A percentile compares a stretch with the other conserved stretches of the same genome.
Conservation (phyloP, 2,888 invertebrate genomes). For the Drosophila falleni region DNA sequence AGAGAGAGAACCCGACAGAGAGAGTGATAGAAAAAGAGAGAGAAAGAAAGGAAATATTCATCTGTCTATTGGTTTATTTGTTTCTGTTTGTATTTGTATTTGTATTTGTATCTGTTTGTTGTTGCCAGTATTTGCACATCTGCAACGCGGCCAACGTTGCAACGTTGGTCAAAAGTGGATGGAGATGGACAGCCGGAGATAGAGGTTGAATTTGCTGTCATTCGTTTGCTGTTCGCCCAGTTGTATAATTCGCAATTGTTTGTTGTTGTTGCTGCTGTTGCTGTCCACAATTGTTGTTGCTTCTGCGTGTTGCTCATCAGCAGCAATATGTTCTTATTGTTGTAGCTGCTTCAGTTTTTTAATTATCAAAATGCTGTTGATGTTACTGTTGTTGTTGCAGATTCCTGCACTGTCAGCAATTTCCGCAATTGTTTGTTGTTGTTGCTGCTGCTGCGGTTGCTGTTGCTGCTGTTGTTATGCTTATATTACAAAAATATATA, state of each 20-base stretch:
- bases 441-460: conserved; percentile 39
- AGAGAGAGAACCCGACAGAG: too few species aligned
- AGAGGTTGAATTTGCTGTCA: conserved; percentile 17
- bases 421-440: conserved; percentile 51
- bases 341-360: conserved; percentile 52
- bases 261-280: conserved; percentile 60
- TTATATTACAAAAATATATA: conserved; percentile 38
- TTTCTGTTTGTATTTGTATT: conserved; percentile 17
- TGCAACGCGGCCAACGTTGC: conserved; percentile 53
- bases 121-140: conserved; percentile 68
- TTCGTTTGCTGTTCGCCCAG: conserved; percentile 71
- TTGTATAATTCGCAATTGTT: conserved; percentile 78
- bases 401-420: conserved; percentile 64
- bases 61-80: conserved; percentile 43
- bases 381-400: conserved; percentile 31
- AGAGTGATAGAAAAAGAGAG: neutral
- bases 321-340: conserved; percentile 26
- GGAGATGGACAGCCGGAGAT: conserved; percentile 30
- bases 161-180: conserved; percentile 29
- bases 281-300: conserved; percentile 30
- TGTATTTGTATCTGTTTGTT: conserved; percentile 40
- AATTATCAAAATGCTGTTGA: conserved; percentile 54
- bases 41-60: conserved; percentile 7
- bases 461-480: conserved; percentile 43
- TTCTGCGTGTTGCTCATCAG: conserved; percentile 34